Base-by-base conservation (phyloP, 2,888 invertebrate species). In the Theristus sp. region DNA sequence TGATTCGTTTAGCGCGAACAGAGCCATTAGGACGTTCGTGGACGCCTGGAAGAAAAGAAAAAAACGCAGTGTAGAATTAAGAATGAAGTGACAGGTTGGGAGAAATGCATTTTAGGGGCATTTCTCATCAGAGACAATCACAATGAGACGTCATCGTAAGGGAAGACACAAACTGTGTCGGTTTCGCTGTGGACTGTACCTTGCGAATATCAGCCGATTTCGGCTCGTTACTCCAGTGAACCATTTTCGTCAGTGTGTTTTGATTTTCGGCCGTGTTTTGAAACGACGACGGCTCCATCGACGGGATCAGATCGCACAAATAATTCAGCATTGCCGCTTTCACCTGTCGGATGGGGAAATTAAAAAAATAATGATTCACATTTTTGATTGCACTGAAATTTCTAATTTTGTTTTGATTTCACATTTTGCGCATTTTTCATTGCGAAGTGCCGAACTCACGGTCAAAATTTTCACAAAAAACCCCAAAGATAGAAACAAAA, bases 1-100 rank as follows among this genome's bases (percentile, higher is more conserved):
- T 38, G 87, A 84, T 1, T 90, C 85, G 75, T 89, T 90, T 66
- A 89, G 82, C 79, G 89, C 88, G 78, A 90, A 94, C 60, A 94
- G 79, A 6, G 86, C 84, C 60, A 89, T 83, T 58, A 93, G 78
- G 67, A 79, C 82, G 13, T 2, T 22, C 20, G 22, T 1, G 27
- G 28, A 13, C n/a, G 30, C 49, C 31, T 53, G 57, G 6, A n/a
- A 17, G 10, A 38, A 38, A n/a, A n/a, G n/a, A n/a, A n/a, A n/a
- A n/a, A n/a, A n/a, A n/a, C n/a, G n/a, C n/a, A n/a, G n/a, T n/a
- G n/a, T n/a, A n/a, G n/a, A n/a, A n/a, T n/a, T n/a, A n/a, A n/a
- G n/a, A n/a, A n/a, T n/a, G n/a, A n/a, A n/a, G n/a, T n/a, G n/a
- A n/a, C n/a, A n/a, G n/a, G n/a, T n/a, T n/a, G n/a, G n/a, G n/a